Evolutionary conservation across 2,113 vertebrate species (phyloP).

Genomic region (Leucosticte australis): DNA sequence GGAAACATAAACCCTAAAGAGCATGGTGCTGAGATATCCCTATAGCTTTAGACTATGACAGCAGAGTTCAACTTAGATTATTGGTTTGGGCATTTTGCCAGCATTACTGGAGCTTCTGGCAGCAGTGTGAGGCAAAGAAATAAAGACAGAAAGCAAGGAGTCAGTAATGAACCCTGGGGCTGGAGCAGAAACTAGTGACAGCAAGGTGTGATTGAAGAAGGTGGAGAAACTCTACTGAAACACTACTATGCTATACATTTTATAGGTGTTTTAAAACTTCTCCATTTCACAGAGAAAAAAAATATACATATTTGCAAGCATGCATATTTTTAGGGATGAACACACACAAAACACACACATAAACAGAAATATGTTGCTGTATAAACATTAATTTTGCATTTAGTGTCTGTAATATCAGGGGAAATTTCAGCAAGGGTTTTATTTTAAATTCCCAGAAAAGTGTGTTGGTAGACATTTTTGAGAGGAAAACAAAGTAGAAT

Average conservation of each 20-base stretch:
- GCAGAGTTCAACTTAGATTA: neutral
- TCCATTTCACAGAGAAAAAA: neutral
- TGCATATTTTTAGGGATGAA: neutral
- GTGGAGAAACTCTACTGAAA: neutral
- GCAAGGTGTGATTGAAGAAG: neutral
- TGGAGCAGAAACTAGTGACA: neutral
- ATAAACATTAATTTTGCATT: neutral
- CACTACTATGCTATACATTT: neutral
- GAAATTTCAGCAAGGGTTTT: neutral
- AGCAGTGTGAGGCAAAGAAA: neutral
- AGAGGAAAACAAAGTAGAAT: neutral
- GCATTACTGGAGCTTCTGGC: neutral
- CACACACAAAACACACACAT: neutral
- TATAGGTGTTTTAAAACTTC: neutral
- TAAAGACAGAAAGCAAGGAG: neutral
- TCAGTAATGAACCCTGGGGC: neutral
- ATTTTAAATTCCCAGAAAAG: neutral
- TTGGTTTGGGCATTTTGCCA: neutral
- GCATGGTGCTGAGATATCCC: neutral
- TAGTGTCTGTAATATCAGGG: neutral
- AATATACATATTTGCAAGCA: neutral
- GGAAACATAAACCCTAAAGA: neutral
- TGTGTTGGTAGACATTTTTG: neutral
- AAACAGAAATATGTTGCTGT: neutral
- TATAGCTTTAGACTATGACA: neutral